phyloP scores from a whole-genome alignment of 2,797 vertebrate genomes.

The Acanthopagrus latus region DNA sequence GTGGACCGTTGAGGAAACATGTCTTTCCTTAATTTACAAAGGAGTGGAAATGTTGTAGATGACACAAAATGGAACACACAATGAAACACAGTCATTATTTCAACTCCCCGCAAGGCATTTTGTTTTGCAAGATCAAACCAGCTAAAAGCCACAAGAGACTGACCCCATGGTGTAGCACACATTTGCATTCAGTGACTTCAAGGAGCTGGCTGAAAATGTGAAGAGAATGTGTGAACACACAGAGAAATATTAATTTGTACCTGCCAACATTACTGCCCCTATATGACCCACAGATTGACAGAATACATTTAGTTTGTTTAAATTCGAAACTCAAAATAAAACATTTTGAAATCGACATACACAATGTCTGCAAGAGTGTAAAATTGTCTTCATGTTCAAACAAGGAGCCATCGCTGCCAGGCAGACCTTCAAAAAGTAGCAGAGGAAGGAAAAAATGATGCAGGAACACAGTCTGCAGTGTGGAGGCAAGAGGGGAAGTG shows the following conservation, averaged over 20 bases:
- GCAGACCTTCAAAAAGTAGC: too few relatives aligned
- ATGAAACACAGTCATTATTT: conserved; percentile 2
- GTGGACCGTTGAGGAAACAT: background rate
- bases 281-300: too few relatives aligned
- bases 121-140: conserved; percentile 12
- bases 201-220: conserved; percentile 5
- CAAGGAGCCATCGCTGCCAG: too few relatives aligned
- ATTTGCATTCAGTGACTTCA: conserved; percentile 24
- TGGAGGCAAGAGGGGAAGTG: too few relatives aligned
- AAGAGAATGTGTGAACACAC: conserved; percentile 3
- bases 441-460: too few relatives aligned
- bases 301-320: too few relatives aligned
- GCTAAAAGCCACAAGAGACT: conserved; percentile 18
- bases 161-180: conserved; percentile 14
- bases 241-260: background rate
- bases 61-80: background rate
- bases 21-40: background rate
- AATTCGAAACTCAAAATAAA: too few relatives aligned
- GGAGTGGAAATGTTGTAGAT: background rate
- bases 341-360: too few relatives aligned
- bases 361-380: too few relatives aligned
- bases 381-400: too few relatives aligned
- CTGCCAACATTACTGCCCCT: too few relatives aligned
- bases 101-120: background rate
- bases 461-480: too few relatives aligned